Evolutionary conservation across 2,797 vertebrate genomes (phyloP), one percentile per base, ranked within the genome.

Genomic region (Passerculus sandwichensis): DNA sequence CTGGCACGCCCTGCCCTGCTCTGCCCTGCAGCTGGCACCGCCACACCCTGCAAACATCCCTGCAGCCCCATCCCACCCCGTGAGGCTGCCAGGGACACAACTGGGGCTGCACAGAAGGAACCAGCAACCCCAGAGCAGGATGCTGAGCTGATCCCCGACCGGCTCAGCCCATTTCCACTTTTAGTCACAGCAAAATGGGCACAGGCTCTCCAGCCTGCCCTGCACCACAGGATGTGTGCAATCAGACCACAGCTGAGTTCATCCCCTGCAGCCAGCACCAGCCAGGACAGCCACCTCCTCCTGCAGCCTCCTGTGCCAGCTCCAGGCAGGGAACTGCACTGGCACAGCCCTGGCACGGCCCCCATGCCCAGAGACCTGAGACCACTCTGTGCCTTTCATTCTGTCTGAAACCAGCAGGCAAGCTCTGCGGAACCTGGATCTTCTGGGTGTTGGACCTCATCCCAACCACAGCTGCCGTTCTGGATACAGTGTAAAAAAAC

Each of bases 321-420:
- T 48, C 76, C 81, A 19, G 62, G 57, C 57, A 80, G 67, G 70
- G 27, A 42, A 23, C 38, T 3, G 27, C 61, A 56, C 70, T 69
- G 65, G 80, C 27, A 5, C 23, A 60, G 44, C n/a, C 59, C 70
- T 69, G 65, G 80, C 27, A 5, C 23, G 53, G 44, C n/a, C 59
- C 36, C 40, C 3, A 0, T 11, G n/a, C 42, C 72, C 2, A 0
- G 40, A 79, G 30, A 79, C 44, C 32, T 15, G 50, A 4, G 5
- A 67, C 74, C 64, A 29, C 64, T 69, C 57, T 14, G 80, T 94
- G 90, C 93, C 90, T 96, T 94, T 66, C 34, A 2, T 61, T 88
- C 83, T 27, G 14, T 34, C 71, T 59, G 36, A 61, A 71, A 83
- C 30, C 61, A 72, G 38, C 3, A 0, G 65, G 70, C 22, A 25